These are phyloP conservation scores for Oryzaephilus surinamensis DNA, from an alignment of 1,140 invertebrate genomes.

Conservation along the genomic window DNA sequence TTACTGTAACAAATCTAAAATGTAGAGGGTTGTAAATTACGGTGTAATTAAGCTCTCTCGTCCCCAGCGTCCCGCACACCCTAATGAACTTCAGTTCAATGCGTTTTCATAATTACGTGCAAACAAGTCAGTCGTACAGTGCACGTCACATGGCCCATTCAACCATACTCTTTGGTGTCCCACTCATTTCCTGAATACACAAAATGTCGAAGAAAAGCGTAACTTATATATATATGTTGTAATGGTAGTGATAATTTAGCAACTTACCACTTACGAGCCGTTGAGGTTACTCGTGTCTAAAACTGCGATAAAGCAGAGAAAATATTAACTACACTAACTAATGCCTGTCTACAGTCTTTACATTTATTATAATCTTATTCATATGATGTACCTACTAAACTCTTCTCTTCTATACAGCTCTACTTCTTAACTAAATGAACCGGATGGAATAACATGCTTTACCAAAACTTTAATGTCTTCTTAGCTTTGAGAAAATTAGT, in stretches of 20 bases:
- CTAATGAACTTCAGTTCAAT: constrained; percentile 24
- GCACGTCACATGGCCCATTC: constrained; percentile 11
- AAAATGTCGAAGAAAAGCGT: constrained; percentile 17
- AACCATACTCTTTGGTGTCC: constrained; percentile 7
- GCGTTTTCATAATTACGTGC: constrained; percentile 30
- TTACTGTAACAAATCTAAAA: constrained; percentile 23
- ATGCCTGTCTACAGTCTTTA: too few species aligned
- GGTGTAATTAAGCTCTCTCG: constrained; percentile 22
- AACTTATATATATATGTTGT: too few species aligned
- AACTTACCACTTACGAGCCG: constrained; percentile 6
- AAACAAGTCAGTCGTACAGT: constrained; percentile 27
- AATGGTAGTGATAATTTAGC: too few species aligned
- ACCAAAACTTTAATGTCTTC: too few species aligned
- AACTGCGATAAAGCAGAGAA: constrained; percentile 10
- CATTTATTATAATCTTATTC: too few species aligned
- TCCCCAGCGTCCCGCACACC: constrained; percentile 14
- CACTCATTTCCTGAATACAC: constrained; percentile 9
- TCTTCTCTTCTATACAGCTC: too few species aligned
- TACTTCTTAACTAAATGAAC: too few species aligned
- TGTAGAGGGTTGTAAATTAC: constrained; percentile 24
- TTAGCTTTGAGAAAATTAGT: too few species aligned
- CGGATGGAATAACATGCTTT: too few species aligned
- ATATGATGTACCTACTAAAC: too few species aligned
- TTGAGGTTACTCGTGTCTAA: constrained; percentile 15
- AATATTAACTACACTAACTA: too few species aligned